Base-by-base conservation (phyloP, 2,888 invertebrate genomes). In the Nematopogon swammerdamellus region DNA sequence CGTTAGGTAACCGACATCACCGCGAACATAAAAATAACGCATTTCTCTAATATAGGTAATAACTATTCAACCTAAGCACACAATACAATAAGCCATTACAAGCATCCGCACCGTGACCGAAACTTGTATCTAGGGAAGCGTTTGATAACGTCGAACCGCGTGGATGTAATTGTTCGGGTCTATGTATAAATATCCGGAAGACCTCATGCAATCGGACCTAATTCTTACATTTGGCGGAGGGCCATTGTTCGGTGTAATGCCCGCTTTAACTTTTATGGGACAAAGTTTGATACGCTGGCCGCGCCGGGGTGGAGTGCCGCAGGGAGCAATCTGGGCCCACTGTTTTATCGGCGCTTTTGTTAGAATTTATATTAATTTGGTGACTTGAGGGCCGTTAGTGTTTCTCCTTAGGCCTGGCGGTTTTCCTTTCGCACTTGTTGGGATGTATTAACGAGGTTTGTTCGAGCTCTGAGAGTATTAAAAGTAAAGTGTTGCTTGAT, bases 191-290 rank as follows among this genome's bases (percentile, higher is more conserved):
- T 17, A 44, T 17, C 18, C 11, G 19, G 44, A 44, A 16, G 44
- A 17, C 44, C 19, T 44, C 44, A 19, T 17, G 18, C 44, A 44
- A 44, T 18, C 19, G 20, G 44, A 45, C 44, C 49, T 49, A 50
- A 50, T 50, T 50, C 49, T 45, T 49, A 47, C 49, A 46, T 49
- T 47, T 45, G 30, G n/a, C 47, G 50, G 42, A 17, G 71, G 66
- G 68, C 70, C 73, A 75, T 75, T 76, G 73, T 74, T 74, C 70
- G 68, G 64, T 63, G 67, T 77, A 77, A 76, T 73, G 74, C 68
- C 67, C 68, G 72, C 75, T 73, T 74, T 76, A 76, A 74, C 75
- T 77, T 77, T 79, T 77, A 77, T 72, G 74, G 70, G 62, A 54
- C 57, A 60, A 75, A 77, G 70, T 77, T 77, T 61, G 63, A 55